These are phyloP conservation scores for Anniella stebbinsi DNA, from an alignment of 2,797 vertebrate species.

Conservation along the genomic window DNA sequence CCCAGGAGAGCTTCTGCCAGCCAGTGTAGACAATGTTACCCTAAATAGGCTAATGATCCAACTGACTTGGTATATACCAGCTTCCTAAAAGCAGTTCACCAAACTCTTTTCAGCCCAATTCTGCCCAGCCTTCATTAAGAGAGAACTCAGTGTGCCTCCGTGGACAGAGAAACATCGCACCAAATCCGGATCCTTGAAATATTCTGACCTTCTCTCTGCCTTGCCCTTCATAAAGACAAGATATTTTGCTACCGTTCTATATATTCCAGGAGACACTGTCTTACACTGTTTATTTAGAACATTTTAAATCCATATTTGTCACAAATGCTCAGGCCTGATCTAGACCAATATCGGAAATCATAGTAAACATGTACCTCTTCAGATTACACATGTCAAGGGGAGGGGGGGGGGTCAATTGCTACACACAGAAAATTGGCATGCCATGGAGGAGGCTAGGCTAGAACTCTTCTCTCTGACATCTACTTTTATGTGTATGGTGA, in stretches of 20 bases:
- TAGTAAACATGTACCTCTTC: background rate
- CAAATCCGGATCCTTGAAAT: background rate
- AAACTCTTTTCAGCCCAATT: background rate
- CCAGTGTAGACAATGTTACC: background rate
- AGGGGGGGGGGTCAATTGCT: background rate
- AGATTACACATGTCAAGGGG: no score
- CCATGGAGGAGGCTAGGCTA: background rate
- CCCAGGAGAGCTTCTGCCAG: background rate
- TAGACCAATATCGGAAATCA: background rate
- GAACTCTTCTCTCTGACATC: background rate
- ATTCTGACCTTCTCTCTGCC: background rate
- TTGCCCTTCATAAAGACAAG: background rate
- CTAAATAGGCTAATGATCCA: background rate
- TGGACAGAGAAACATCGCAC: background rate
- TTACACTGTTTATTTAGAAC: background rate
- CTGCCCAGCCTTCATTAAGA: background rate
- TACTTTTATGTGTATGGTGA: background rate
- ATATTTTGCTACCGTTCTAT: background rate
- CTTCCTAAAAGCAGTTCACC: background rate
- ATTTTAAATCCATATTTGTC: background rate
- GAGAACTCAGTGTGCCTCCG: background rate
- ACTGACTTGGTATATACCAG: background rate
- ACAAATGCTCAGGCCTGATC: background rate
- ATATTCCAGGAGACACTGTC: background rate
- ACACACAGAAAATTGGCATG: background rate